A percentile compares a stretch with the other conserved stretches of the same genome.
phyloP scores from a whole-genome alignment of 2,888 invertebrate species.

The Lasioglossum lativentre region DNA sequence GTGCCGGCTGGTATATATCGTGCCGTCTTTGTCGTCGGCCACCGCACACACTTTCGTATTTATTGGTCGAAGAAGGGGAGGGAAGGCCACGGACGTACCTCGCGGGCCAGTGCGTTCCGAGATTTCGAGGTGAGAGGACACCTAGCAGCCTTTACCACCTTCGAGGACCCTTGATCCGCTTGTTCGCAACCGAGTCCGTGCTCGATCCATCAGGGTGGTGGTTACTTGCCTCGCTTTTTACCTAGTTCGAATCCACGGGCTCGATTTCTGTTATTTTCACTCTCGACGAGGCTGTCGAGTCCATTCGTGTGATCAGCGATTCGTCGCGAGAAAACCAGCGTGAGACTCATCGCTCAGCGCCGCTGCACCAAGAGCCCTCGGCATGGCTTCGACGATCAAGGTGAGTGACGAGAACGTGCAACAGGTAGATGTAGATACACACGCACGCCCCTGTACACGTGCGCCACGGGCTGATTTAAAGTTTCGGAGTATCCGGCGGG shows the following conservation, averaged over 20 bases:
- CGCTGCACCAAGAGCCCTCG: constrained; percentile 50
- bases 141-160: background rate
- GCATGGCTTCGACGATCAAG: constrained; percentile 75
- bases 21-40: constrained; percentile 46
- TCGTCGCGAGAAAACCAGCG: background rate
- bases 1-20: constrained; percentile 61
- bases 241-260: background rate
- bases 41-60: constrained; percentile 76
- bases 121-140: constrained; percentile 77
- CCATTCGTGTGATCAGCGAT: constrained; percentile 6
- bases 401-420: constrained; percentile 75
- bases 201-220: background rate
- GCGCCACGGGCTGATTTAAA: constrained; percentile 63
- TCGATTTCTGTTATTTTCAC: background rate
- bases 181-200: background rate
- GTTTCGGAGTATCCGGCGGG: constrained; percentile 55
- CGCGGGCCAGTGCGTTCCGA: constrained; percentile 76
- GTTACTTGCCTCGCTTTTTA: too few species aligned
- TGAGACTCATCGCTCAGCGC: background rate
- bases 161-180: background rate
- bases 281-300: background rate
- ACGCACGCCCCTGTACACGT: constrained; percentile 41
- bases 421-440: constrained; percentile 74
- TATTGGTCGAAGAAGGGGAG: constrained; percentile 71
- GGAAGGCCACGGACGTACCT: constrained; percentile 58